Conservation (phyloP, 1,140 invertebrate genomes). For the Maniola jurtina region DNA sequence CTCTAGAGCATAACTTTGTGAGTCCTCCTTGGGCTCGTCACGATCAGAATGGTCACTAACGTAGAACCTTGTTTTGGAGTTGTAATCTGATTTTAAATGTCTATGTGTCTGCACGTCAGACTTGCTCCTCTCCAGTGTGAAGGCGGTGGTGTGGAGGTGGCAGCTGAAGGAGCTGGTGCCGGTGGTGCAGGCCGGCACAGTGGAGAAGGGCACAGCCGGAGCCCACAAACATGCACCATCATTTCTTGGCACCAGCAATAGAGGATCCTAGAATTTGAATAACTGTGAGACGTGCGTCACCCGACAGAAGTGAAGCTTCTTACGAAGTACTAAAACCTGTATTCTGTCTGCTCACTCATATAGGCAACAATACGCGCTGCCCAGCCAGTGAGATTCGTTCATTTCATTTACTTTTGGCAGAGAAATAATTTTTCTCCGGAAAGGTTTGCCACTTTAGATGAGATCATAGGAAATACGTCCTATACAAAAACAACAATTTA, state of each 20-base stretch:
- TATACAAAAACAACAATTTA: too few species aligned
- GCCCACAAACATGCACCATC: constrained; percentile 78
- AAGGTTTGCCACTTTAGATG: too few species aligned
- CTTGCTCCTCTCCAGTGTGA: constrained; percentile 70
- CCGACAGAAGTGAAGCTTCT: too few species aligned
- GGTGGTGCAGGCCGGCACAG: constrained; percentile 57
- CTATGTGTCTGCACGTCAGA: constrained; percentile 67
- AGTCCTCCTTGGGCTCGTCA: constrained; percentile 32
- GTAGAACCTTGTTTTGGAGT: constrained; percentile 60
- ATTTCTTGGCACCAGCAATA: constrained; percentile 83
- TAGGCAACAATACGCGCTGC: too few species aligned
- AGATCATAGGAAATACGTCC: too few species aligned
- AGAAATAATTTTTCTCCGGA: too few species aligned
- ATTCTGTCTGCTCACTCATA: too few species aligned
- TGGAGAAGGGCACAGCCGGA: constrained; percentile 66
- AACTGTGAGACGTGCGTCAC: not conserved
- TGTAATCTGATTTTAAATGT: constrained; percentile 44
- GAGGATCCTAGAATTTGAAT: constrained; percentile 73
- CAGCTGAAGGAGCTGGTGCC: constrained; percentile 67
- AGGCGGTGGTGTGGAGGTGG: constrained; percentile 66
- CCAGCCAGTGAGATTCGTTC: too few species aligned
- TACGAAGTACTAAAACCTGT: too few species aligned
- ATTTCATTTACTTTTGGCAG: too few species aligned
- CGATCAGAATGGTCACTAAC: constrained; percentile 41
- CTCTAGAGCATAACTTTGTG: constrained; percentile 55